Conservation (phyloP, 2,113 vertebrate species). For the Gopherus evgoodei region DNA sequence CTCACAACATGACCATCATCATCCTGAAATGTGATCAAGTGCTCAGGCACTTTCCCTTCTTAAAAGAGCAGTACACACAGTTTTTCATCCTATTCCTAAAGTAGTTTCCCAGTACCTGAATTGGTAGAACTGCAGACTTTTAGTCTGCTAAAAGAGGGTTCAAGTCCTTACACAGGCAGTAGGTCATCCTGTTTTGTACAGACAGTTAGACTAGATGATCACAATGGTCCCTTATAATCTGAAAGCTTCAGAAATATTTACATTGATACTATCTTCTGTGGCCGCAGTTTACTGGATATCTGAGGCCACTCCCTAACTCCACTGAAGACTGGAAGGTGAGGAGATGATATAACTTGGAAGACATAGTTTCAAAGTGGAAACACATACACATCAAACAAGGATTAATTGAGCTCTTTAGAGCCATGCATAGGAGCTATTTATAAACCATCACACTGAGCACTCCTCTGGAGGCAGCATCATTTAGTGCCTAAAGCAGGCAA, state of each 20-base stretch:
- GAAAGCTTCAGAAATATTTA: background rate
- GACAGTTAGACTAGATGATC: background rate
- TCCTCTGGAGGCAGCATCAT: background rate
- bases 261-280: background rate
- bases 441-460: background rate
- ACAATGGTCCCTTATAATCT: background rate
- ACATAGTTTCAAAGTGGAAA: background rate
- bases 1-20: background rate
- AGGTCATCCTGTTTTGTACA: background rate
- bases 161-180: background rate
- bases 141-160: background rate
- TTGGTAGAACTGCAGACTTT: background rate
- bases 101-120: background rate
- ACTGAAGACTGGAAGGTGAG: background rate
- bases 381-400: background rate
- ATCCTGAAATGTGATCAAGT: background rate
- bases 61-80: background rate
- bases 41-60: background rate
- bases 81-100: background rate
- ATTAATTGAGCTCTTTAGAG: background rate
- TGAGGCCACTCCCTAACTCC: background rate
- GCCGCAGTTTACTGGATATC: background rate
- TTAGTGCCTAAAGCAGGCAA: background rate
- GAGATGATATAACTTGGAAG: background rate
- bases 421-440: background rate